phyloP scores from a whole-genome alignment of 1,140 invertebrate genomes.

The Laupala kohalensis region DNA sequence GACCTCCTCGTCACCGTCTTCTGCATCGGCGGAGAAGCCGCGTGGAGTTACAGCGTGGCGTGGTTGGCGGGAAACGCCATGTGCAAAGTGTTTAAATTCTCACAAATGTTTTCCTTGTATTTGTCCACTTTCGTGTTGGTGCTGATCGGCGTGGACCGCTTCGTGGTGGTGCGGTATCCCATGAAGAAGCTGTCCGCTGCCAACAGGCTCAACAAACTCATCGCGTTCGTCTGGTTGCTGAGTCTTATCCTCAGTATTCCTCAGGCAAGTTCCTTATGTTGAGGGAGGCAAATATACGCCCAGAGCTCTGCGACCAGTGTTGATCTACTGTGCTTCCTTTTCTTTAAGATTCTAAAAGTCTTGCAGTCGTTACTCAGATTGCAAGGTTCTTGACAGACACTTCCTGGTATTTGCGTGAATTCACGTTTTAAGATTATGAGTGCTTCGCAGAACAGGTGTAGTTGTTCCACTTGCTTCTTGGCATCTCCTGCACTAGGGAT shows the following conservation, averaged over 20 bases:
- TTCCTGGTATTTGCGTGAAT: no score
- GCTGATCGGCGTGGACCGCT: conserved; percentile 66
- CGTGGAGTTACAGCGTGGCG: conserved; percentile 65
- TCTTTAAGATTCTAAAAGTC: no score
- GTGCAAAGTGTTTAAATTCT: conserved; percentile 70
- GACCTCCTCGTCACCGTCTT: conserved; percentile 67
- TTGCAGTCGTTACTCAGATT: no score
- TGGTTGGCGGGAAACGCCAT: conserved; percentile 63
- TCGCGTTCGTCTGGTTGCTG: conserved; percentile 50
- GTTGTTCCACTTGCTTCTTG: no score
- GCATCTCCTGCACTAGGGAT: no score
- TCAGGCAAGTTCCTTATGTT: conserved; percentile 42
- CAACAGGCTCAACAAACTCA: conserved; percentile 43
- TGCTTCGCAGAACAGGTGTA: no score
- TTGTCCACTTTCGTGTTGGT: conserved; percentile 73
- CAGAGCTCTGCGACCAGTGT: no score
- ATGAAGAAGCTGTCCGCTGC: conserved; percentile 58
- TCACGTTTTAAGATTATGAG: no score
- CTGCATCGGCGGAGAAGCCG: conserved; percentile 61
- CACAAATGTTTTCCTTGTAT: conserved; percentile 69
- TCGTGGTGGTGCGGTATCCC: conserved; percentile 65
- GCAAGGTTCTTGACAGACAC: no score
- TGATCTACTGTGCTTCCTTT: no score
- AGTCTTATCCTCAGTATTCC: conserved; percentile 60
- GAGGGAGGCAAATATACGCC: no score